phyloP scores from a whole-genome alignment of 2,888 invertebrate genomes.

The Deilephila elpenor region DNA sequence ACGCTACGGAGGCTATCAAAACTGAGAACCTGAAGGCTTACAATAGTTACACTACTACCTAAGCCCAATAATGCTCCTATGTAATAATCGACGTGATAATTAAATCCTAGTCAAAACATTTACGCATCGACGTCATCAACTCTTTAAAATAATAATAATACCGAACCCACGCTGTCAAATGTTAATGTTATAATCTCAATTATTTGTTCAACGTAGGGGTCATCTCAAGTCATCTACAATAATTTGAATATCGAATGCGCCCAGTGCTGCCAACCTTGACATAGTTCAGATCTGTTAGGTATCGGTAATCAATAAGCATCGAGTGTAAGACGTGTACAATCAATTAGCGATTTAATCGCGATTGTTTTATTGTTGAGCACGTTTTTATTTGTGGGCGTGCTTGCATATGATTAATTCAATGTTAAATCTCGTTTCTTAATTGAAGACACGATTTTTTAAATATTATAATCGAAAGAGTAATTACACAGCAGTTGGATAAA shows the following conservation, averaged over 20 bases:
- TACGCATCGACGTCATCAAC: background rate
- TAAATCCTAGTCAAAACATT: too few species aligned
- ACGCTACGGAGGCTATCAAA: too few species aligned
- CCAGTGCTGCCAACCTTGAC: slow-evolving; percentile 2
- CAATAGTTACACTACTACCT: too few species aligned
- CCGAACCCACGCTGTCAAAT: slow-evolving; percentile 3
- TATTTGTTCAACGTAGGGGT: slow-evolving; percentile 10
- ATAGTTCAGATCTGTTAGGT: slow-evolving; percentile 9
- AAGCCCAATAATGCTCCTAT: too few species aligned
- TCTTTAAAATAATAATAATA: background rate
- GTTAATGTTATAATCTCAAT: slow-evolving; percentile 20
- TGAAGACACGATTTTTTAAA: background rate
- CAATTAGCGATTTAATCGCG: slow-evolving; percentile 19
- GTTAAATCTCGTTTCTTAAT: background rate
- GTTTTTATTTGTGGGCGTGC: background rate
- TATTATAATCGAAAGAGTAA: too few species aligned
- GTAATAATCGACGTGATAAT: too few species aligned
- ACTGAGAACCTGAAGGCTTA: too few species aligned
- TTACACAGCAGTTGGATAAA: too few species aligned
- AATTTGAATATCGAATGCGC: slow-evolving; percentile 1
- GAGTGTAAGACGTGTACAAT: slow-evolving; percentile 20
- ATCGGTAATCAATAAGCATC: slow-evolving; percentile 19
- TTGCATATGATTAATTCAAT: background rate
- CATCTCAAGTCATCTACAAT: slow-evolving; percentile 21
- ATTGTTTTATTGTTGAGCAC: slow-evolving; percentile 11